These are phyloP conservation scores for Takifugu ocellatus DNA, from an alignment of 2,797 vertebrate species.

Conservation along the genomic window DNA sequence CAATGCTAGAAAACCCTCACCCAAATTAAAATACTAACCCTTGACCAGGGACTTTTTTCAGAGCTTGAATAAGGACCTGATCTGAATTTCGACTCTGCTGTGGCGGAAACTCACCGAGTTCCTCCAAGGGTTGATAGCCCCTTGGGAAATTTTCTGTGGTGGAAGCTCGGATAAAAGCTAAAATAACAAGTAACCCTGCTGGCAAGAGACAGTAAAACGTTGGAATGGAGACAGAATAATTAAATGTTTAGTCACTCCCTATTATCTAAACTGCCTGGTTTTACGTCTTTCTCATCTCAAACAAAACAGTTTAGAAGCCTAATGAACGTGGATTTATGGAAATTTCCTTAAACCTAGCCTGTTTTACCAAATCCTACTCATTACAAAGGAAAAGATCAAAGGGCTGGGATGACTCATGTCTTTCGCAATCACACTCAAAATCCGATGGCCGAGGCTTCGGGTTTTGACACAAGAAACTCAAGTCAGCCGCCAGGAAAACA, in stretches of 20 bases:
- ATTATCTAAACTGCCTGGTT: constrained; percentile 11
- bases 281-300: constrained; percentile 1
- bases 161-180: not conserved
- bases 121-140: not conserved
- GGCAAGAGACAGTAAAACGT: constrained; percentile 6
- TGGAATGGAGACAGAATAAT: constrained; percentile 5
- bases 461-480: constrained; percentile 27
- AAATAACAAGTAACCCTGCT: constrained; percentile 9
- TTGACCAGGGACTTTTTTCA: too few species aligned
- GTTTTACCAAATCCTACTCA: too few species aligned
- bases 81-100: too few species aligned
- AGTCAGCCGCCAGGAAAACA: constrained; percentile 38
- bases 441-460: constrained; percentile 8
- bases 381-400: constrained; percentile 4
- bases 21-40: too few species aligned
- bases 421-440: constrained; percentile 4
- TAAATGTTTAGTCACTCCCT: not conserved
- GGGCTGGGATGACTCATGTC: constrained; percentile 1
- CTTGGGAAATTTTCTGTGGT: not conserved
- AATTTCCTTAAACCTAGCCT: not conserved
- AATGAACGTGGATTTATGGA: constrained; percentile 4
- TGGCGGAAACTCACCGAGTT: not conserved
- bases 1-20: too few species aligned
- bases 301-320: constrained; percentile 6
- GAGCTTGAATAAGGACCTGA: too few species aligned